phyloP scores from a whole-genome alignment of 2,797 vertebrate species.

The Dromococcyx pavoninus region DNA sequence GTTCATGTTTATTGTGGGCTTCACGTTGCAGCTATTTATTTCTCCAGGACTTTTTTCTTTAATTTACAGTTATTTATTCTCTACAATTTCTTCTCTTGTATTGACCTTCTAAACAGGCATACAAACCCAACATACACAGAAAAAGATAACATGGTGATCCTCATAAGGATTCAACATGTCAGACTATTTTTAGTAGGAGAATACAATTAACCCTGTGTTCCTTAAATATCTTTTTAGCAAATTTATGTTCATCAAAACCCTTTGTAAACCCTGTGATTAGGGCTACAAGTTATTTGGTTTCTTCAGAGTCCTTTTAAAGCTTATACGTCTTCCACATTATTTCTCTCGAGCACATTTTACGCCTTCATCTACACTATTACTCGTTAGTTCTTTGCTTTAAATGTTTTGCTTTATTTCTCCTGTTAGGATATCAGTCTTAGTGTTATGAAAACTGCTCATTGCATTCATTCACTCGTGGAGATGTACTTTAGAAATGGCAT shows the following conservation, averaged over 20 bases:
- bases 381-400: background rate
- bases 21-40: background rate
- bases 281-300: background rate
- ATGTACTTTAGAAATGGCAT: background rate
- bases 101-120: background rate
- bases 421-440: background rate
- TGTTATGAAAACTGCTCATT: background rate
- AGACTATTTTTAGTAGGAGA: background rate
- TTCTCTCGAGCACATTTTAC: background rate
- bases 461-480: background rate
- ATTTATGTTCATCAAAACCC: background rate
- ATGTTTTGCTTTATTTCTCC: background rate
- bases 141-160: background rate
- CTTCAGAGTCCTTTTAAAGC: background rate
- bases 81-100: background rate
- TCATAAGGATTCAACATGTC: background rate
- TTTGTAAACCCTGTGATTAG: background rate
- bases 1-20: background rate
- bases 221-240: background rate
- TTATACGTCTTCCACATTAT: background rate
- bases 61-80: background rate
- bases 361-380: background rate
- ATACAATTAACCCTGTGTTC: background rate
- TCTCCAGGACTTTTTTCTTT: background rate
- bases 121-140: background rate